Conservation (phyloP, 2,113 vertebrate genomes). For the Neotoma lepida region DNA sequence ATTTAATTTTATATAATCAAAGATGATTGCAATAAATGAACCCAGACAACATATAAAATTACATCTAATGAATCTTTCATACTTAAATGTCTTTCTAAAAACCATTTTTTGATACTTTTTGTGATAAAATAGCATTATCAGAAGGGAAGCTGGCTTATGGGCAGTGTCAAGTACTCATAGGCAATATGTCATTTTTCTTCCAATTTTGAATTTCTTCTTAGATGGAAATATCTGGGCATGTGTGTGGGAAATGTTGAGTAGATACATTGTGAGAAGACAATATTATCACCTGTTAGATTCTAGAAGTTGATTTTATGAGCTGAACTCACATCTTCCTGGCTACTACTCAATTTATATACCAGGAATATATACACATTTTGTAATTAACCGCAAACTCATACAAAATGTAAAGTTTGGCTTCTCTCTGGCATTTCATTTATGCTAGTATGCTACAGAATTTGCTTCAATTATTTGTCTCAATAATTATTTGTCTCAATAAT, state of each 20-base stretch:
- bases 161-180: background rate
- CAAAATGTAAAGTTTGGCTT: background rate
- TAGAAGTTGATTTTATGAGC: background rate
- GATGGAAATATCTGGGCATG: background rate
- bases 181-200: background rate
- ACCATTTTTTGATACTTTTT: background rate
- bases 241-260: background rate
- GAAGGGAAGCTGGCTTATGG: background rate
- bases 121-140: background rate
- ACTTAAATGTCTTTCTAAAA: conserved; percentile 29
- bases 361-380: background rate
- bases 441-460: background rate
- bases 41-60: background rate
- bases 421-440: background rate
- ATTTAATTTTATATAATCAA: conserved; percentile 62
- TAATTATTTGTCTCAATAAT: background rate
- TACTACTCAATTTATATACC: background rate
- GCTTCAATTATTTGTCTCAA: background rate
- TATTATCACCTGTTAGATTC: background rate
- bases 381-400: background rate
- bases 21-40: background rate
- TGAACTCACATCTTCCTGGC: background rate
- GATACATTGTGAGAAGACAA: background rate
- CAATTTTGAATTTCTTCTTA: background rate
- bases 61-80: conserved; percentile 31